Conservation (phyloP, 2,797 vertebrate genomes). For the Phyllotis vaccarum region DNA sequence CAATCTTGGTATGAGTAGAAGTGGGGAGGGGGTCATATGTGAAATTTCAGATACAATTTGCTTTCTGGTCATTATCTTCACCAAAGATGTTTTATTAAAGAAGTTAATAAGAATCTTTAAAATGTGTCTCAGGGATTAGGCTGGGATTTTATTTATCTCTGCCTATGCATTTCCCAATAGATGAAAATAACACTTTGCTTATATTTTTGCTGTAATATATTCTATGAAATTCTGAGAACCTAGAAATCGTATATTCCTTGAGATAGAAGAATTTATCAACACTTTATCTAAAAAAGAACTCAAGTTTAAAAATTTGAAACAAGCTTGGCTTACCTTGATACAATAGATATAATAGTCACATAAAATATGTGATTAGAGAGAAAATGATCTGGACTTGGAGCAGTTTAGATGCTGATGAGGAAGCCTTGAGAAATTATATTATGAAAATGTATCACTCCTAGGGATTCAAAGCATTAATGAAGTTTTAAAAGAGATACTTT, state of each 20-base stretch:
- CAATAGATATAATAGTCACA: constrained; percentile 57
- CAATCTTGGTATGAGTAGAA: neutral
- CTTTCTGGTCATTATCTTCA: neutral
- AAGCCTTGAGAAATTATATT: constrained; percentile 68
- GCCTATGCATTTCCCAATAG: constrained; percentile 43
- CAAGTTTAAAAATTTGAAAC: constrained; percentile 69
- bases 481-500: constrained; percentile 59
- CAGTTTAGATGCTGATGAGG: constrained; percentile 40
- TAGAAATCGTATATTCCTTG: constrained; percentile 57
- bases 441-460: constrained; percentile 67
- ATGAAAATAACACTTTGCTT: constrained; percentile 66
- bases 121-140: constrained; percentile 59
- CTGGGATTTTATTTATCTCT: constrained; percentile 61
- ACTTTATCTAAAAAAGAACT: constrained; percentile 64
- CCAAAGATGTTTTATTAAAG: neutral
- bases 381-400: constrained; percentile 70
- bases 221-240: constrained; percentile 65
- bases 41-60: neutral
- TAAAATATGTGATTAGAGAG: constrained; percentile 74
- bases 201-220: constrained; percentile 64
- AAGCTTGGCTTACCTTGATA: constrained; percentile 68
- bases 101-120: constrained; percentile 55
- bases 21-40: fast-evolving
- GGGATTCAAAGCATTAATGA: constrained; percentile 58
- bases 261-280: constrained; percentile 73